Conservation (phyloP, 2,888 invertebrate species). For the Oscheius sp. region DNA sequence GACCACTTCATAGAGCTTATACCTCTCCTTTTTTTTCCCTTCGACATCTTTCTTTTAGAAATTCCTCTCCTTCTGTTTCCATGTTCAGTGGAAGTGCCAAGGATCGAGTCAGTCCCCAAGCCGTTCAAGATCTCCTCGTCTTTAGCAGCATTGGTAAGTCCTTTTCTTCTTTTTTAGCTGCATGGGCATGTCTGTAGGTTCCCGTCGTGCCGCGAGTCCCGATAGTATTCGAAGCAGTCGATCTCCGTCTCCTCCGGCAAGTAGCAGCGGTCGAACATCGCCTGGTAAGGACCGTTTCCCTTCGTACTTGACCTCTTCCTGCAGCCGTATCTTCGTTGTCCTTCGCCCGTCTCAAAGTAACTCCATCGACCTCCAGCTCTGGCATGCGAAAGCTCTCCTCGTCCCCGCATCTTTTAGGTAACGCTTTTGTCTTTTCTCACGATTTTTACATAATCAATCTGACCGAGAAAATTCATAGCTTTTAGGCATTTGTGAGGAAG, state of each 20-base stretch:
- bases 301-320: neutral
- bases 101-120: constrained; percentile 67
- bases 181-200: constrained; percentile 37
- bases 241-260: constrained; percentile 66
- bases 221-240: constrained; percentile 66
- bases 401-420: constrained; percentile 67
- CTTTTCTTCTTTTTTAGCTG: constrained; percentile 65
- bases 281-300: constrained; percentile 37
- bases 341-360: constrained; percentile 60
- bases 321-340: constrained; percentile 46
- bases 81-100: constrained; percentile 62
- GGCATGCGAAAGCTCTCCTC: constrained; percentile 69
- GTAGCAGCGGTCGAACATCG: constrained; percentile 53
- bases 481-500: constrained; percentile 60
- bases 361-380: constrained; percentile 43
- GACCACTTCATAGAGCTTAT: no score
- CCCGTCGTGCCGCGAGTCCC: constrained; percentile 63
- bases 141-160: constrained; percentile 55
- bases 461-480: neutral
- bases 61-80: constrained; percentile 69
- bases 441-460: neutral
- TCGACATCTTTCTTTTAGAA: constrained; percentile 44
- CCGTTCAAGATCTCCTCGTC: constrained; percentile 68
- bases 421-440: constrained; percentile 6
- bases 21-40: no score